These are phyloP conservation scores for Brachyopa scutellaris DNA, from an alignment of 2,888 invertebrate genomes.

Conservation along the genomic window DNA sequence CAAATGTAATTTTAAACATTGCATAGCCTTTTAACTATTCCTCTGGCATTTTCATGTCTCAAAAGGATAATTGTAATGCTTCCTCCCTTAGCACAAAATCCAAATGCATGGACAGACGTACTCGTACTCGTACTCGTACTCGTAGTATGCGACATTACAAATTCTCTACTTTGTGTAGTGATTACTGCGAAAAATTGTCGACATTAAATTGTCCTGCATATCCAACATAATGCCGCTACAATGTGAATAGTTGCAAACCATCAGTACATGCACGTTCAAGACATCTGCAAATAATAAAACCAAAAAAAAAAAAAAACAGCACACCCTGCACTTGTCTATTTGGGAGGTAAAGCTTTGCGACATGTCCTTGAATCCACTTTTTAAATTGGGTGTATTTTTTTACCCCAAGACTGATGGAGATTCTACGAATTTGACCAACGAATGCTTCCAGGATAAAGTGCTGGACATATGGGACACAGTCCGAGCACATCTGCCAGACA, in stretches of 20 bases:
- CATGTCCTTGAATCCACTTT: conserved; percentile 30
- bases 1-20: too few relatives aligned
- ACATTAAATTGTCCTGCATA: conserved; percentile 33
- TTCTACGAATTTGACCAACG: conserved; percentile 21
- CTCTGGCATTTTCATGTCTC: neutral
- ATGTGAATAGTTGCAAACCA: neutral
- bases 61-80: conserved; percentile 13
- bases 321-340: conserved; percentile 15
- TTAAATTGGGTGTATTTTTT: conserved; percentile 17
- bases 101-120: conserved; percentile 2
- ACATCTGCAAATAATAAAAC: conserved; percentile 13
- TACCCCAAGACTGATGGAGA: conserved; percentile 36
- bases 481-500: conserved; percentile 15
- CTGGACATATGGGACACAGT: neutral
- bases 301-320: neutral
- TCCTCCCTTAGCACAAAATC: neutral
- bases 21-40: too few relatives aligned
- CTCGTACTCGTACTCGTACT: too few relatives aligned
- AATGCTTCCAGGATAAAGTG: conserved; percentile 1
- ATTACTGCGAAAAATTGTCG: conserved; percentile 39
- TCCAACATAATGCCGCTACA: neutral
- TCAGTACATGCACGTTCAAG: neutral
- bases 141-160: conserved; percentile 15
- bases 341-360: conserved; percentile 9
- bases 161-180: conserved; percentile 25